Evolutionary conservation across 2,888 invertebrate genomes (phyloP).

Genomic region (Scaptodrosophila latifasciaeformis): DNA sequence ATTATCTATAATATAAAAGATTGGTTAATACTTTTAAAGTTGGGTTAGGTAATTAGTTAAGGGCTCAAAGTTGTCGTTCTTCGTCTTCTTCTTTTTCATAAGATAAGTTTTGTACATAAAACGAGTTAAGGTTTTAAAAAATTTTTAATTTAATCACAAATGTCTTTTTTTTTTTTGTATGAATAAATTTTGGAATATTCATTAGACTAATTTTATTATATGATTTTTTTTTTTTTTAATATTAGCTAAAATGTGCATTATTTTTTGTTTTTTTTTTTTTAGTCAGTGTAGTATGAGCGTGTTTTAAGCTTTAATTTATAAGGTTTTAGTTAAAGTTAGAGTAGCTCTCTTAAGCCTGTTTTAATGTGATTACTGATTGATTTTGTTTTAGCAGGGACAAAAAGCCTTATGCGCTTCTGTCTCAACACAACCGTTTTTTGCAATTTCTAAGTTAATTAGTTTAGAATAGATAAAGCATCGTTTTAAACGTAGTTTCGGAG

Average conservation of each 20-base stretch:
- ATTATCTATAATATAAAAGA: conserved; percentile 23
- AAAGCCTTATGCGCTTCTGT: neutral
- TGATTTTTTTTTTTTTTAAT: conserved; percentile 2
- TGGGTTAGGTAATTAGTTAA: conserved; percentile 12
- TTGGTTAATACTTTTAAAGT: conserved; percentile 50
- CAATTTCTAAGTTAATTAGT: conserved; percentile 42
- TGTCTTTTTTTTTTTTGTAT: conserved; percentile 40
- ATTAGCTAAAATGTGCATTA: conserved; percentile 13
- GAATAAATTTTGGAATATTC: no score
- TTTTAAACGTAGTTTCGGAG: no score
- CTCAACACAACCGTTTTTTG: conserved; percentile 54
- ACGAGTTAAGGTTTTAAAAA: conserved; percentile 36
- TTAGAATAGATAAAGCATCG: no score
- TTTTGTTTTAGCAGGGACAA: conserved; percentile 5
- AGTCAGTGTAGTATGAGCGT: conserved; percentile 17
- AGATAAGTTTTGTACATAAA: conserved; percentile 34
- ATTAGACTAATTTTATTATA: conserved; percentile 45
- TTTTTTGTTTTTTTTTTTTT: conserved; percentile 7
- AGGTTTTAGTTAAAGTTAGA: no score
- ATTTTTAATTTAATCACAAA: conserved; percentile 64
- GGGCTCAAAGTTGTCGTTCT: conserved; percentile 21
- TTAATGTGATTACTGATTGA: conserved; percentile 20
- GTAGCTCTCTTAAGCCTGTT: no score
- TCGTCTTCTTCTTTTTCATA: conserved; percentile 13
- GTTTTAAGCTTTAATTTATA: no score